Evolutionary conservation across 2,797 vertebrate species (phyloP), one percentile per base, ranked within the genome.

Genomic region (Protonibea diacanthus): DNA sequence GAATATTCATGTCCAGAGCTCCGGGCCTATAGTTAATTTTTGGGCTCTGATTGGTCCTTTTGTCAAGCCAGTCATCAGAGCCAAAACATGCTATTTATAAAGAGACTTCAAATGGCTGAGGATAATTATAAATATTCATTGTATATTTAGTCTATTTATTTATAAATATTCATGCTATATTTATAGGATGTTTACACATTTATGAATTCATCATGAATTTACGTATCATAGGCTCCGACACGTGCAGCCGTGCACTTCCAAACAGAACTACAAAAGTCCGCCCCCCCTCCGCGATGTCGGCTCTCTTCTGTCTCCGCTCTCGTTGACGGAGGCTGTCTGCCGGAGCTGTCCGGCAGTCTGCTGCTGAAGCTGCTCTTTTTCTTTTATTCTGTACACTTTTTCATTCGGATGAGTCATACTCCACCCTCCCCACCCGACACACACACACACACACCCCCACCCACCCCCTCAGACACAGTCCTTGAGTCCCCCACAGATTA

Each of bases 381-480:
- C 47, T 75, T 75, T 78, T 78, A 77, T 60, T 87, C 75, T 12
- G 65, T 59, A 18, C 49, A 60, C 20, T 78, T 85, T 80, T 56
- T 79, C 72, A 81, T 74, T 48, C 0, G 21, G 82, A 90, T 93
- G 92, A 92, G 86, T 94, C 92, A 89, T 82, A 71, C 86, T 52
- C 81, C 63, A 48, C 51, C 76, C 69, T 82, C 73, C 44, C 62
- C 72, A 53, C 44, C 62, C 72, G 47, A 65, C 63, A 74, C 44
- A 57, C 79, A 51, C 60, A 10, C 25, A 27, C 57, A 1, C 67
- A 51, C 56, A 11, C 62, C 53, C 67, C 49, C 60, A n/a, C 53
- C 25, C 57, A 4, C 67, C 60, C 33, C 71, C 71, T 56, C 71
- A 78, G 63, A 80, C 67, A 66, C 80, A 66, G 76, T 88, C 81